Base-by-base conservation (phyloP, 2,113 vertebrate species). In the Spheniscus mendiculus region DNA sequence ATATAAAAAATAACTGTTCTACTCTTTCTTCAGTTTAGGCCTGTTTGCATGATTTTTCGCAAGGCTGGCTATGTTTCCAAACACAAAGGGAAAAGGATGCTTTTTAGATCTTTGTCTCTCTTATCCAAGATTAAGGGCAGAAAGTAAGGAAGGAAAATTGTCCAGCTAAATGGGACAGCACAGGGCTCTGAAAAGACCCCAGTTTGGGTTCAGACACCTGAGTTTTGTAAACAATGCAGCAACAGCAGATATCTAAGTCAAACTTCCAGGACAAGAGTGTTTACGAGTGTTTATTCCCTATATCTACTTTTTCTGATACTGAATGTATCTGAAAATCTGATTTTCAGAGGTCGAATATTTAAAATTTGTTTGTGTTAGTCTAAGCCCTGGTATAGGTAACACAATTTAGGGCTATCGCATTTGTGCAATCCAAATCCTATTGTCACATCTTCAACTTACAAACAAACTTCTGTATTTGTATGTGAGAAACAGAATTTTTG, bases 31-130 rank as follows among this genome's bases (percentile, higher is more conserved):
- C 30, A 11, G 1, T 55, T 83, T 50, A 55, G 26, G 18, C 12
- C 18, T 34, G 4, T 38, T 62, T 52, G 1, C 6, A 9, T 8
- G 1, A 27, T 27, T 44, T 71, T 65, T 52, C 56, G 10, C 5
- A 76, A 73, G 7, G 9, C 18, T 73, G 21, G 1, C 5, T 76
- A 2, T 61, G 19, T 56, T 79, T 76, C 16, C 15, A 78, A 76
- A 50, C 7, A 76, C 6, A 52, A 27, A 71, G 13, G 6, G 11
- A 27, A 84, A 87, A 38, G 0, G 0, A 29, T 11, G 6, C 0
- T 56, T 89, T 56, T n/a, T 0, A 52, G 29, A 7, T 20, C 5
- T 70, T 69, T 67, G 42, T 49, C 4, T 61, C 15, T 74, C 18
- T 55, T 61, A n/a, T 44, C 13, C 5, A 63, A n/a, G 12, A 20